Evolutionary conservation across 2,113 vertebrate species (phyloP), one percentile per base, ranked within the genome.

Genomic region (Otis tarda): DNA sequence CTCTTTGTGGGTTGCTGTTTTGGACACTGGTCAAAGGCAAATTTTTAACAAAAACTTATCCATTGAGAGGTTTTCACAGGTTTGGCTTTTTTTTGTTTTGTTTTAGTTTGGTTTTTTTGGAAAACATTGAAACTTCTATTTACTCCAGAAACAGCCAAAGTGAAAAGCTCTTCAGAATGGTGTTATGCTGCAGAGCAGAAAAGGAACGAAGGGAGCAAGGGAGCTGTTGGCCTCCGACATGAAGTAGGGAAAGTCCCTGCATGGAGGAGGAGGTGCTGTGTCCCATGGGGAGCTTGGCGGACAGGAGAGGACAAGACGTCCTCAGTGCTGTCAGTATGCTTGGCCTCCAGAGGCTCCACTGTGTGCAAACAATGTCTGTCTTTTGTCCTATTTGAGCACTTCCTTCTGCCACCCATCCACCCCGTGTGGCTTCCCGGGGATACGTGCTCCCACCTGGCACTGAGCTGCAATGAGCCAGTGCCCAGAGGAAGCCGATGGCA

Each of bases 361-460:
- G 2, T 4, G 3, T 71, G 56, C 74, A 71, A 68, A 60, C 13
- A 83, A 10, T 28, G 84, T 94, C 74, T 84, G 31, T 33, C 65
- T 78, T 91, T 59, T 61, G 37, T 16, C 6, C 12, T 75, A 4
- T 55, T 78, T 4, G 1, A 87, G 60, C 17, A 21, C 20, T 75
- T 68, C 49, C 18, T 16, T 87, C 47, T 82, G 81, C 19, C 87
- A 70, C n/a, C 24, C 8, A 0, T 27, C 45, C 45, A 53, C 33
- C 18, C 25, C 0, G 0, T 41, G 50, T 63, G 28, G 68, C n/a
- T 87, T 78, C 37, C 55, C 10, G 1, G 37, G 33, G n/a, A 70
- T 57, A 21, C 74, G 52, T 80, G 37, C 27, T 87, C 23, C 64
- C 55, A 8, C 13, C 31, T 61, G n/a, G 22, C 55, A 16, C 56